These are phyloP conservation scores for Meda fulgida DNA, from an alignment of 2,797 vertebrate species.

Conservation along the genomic window DNA sequence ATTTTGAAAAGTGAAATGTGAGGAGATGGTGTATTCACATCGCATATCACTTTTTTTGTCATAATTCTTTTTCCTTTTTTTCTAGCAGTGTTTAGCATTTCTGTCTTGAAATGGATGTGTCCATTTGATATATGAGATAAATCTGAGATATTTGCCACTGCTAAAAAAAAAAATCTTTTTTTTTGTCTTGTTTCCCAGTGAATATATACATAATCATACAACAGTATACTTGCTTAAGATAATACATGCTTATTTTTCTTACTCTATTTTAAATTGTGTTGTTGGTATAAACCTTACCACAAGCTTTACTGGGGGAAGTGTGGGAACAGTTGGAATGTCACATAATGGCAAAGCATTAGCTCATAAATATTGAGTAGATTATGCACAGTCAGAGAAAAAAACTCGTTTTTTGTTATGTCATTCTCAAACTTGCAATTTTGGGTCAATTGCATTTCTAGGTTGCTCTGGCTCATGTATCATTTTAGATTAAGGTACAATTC, in stretches of 20 bases:
- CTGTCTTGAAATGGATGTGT: background rate
- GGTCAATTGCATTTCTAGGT: background rate
- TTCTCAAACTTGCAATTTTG: background rate
- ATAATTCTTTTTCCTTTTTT: constrained; percentile 29
- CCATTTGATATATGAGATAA: background rate
- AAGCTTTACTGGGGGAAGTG: background rate
- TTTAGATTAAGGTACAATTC: too few relatives aligned
- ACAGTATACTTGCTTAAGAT: background rate
- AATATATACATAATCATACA: background rate
- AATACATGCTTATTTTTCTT: background rate
- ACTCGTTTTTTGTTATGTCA: too few relatives aligned
- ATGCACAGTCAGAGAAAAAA: background rate
- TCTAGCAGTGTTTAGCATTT: background rate
- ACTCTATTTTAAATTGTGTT: background rate
- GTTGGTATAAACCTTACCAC: background rate
- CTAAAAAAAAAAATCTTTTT: too few relatives aligned
- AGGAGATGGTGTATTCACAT: constrained; percentile 61
- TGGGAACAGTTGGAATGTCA: background rate
- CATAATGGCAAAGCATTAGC: background rate
- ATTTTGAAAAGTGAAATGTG: constrained; percentile 71
- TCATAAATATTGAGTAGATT: background rate
- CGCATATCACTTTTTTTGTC: background rate
- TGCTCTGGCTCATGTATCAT: background rate
- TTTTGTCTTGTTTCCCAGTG: background rate
- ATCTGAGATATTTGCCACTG: background rate